phyloP scores from a whole-genome alignment of 1,140 invertebrate genomes.

The Bombus consobrinus region DNA sequence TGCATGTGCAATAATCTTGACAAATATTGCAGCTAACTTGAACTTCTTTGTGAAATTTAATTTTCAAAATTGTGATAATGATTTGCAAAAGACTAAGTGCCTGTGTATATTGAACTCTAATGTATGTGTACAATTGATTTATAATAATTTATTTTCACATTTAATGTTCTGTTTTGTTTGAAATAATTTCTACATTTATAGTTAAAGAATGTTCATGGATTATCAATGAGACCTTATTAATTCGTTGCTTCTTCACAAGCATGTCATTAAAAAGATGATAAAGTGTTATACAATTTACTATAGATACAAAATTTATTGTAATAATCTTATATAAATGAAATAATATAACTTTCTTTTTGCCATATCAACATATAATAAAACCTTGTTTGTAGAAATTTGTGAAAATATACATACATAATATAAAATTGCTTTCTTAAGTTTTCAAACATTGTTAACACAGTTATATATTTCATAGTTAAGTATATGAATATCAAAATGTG shows the following conservation, averaged over 20 bases:
- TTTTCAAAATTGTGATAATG: not conserved
- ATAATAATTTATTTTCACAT: conserved; percentile 7
- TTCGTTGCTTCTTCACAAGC: conserved; percentile 5
- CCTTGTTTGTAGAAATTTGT: not conserved
- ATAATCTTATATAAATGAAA: conserved; percentile 9
- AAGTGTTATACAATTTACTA: not conserved
- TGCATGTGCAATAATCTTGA: not conserved
- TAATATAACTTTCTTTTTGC: conserved; percentile 8
- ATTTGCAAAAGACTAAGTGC: not conserved
- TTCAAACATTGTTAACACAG: not conserved
- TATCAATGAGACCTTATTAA: not conserved
- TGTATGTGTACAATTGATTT: not conserved
- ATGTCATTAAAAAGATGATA: not conserved
- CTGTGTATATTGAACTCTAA: not conserved
- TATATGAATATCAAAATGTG: conserved; percentile 1
- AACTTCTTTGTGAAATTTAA: not conserved
- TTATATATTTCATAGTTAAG: not conserved
- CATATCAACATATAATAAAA: conserved; percentile 25
- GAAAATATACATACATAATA: conserved; percentile 1
- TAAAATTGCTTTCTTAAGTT: not conserved
- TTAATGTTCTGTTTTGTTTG: not conserved
- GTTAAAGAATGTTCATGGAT: not conserved
- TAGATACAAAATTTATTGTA: not conserved
- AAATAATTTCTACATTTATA: conserved; percentile 1
- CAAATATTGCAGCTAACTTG: not conserved